phyloP scores from a whole-genome alignment of 2,113 vertebrate genomes.

The Setophaga kirtlandii region DNA sequence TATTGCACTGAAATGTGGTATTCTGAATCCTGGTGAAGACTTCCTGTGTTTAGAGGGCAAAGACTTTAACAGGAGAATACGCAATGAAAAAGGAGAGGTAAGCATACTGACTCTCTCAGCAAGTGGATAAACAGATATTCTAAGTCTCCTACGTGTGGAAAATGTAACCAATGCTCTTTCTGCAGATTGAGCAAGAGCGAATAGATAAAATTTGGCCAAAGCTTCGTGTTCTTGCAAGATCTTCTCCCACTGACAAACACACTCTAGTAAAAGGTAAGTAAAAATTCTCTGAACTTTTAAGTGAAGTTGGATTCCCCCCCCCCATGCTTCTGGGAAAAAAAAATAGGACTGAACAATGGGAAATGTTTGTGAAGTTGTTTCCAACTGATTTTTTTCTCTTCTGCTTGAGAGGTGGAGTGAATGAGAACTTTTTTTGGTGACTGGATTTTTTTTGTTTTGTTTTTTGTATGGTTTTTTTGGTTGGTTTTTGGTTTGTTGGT shows the following conservation, averaged over 20 bases:
- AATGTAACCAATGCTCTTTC: constrained; percentile 36
- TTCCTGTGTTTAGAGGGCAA: constrained; percentile 97
- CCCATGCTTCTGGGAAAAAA: neutral
- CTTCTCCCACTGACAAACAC: constrained; percentile 98
- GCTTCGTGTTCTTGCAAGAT: constrained; percentile 95
- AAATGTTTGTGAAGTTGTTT: neutral
- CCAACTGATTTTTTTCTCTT: neutral
- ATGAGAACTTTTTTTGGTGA: neutral
- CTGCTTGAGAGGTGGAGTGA: neutral
- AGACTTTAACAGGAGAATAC: constrained; percentile 98
- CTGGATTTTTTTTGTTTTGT: neutral
- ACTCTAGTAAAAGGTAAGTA: constrained; percentile 94
- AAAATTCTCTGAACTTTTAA: neutral
- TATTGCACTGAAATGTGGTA: constrained; percentile 95
- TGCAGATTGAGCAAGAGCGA: constrained; percentile 96
- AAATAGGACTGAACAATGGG: neutral
- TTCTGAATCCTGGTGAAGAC: constrained; percentile 93
- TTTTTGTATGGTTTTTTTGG: neutral
- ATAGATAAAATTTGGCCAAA: constrained; percentile 99
- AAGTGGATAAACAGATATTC: neutral
- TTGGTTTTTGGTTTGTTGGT: no score
- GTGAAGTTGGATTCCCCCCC: neutral
- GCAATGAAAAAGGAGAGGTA: constrained; percentile 99
- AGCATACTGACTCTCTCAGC: neutral
- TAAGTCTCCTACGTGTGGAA: neutral